These are phyloP conservation scores for Sturnira hondurensis DNA, from an alignment of 2,113 vertebrate species.

Conservation along the genomic window DNA sequence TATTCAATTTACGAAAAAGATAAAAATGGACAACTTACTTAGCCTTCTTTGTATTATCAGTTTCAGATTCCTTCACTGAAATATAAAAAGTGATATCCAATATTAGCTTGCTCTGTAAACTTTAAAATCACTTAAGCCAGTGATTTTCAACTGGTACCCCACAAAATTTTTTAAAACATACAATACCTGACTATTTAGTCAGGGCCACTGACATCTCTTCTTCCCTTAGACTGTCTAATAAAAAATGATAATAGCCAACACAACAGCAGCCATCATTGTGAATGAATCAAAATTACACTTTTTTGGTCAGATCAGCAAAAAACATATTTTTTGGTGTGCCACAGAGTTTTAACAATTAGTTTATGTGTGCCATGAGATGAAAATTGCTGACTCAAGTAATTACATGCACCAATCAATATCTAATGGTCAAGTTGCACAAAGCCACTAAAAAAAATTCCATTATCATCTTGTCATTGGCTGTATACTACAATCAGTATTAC, in stretches of 20 bases:
- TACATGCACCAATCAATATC: background rate
- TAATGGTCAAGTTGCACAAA: background rate
- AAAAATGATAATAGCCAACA: background rate
- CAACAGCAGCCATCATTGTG: background rate
- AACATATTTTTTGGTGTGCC: background rate
- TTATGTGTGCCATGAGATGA: background rate
- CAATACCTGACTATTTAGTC: background rate
- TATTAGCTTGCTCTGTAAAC: conserved; percentile 36
- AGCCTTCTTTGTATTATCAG: conserved; percentile 87
- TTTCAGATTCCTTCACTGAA: conserved; percentile 90
- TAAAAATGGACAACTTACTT: conserved; percentile 82
- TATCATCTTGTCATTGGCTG: background rate
- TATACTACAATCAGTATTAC: background rate
- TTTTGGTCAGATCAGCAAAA: background rate
- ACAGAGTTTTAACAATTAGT: background rate
- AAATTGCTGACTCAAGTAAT: background rate
- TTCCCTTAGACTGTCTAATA: background rate
- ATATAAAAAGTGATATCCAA: conserved; percentile 39
- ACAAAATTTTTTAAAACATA: background rate
- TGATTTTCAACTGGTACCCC: background rate
- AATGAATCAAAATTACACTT: background rate
- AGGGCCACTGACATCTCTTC: background rate
- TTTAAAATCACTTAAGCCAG: conserved; percentile 6
- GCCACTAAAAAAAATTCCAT: background rate
- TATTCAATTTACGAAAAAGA: conserved; percentile 50